Conservation (phyloP, 37 sponge, comb jelly and placozoan species). For the Spongilla lacustris region DNA sequence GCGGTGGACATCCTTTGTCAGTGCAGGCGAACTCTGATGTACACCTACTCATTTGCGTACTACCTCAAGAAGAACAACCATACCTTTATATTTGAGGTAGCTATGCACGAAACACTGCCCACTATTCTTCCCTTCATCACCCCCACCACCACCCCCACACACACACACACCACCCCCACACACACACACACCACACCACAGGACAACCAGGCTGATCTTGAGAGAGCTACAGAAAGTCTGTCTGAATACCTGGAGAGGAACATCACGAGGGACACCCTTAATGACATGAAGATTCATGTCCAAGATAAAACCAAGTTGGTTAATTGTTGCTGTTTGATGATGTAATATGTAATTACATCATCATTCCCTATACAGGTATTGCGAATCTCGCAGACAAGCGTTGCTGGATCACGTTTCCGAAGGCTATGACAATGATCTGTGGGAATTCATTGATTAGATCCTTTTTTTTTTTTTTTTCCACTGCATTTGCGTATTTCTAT, state of each 20-base stretch:
- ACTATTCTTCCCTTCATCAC: no score
- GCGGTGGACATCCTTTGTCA: constrained; percentile 90
- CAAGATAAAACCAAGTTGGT: constrained; percentile 88
- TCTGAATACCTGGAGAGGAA: constrained; percentile 92
- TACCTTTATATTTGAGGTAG: constrained; percentile 86
- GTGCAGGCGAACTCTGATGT: constrained; percentile 86
- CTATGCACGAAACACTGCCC: no score
- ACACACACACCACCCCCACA: no score
- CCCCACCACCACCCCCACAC: no score
- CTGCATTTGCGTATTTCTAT: background rate
- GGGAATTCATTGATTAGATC: constrained; percentile 73
- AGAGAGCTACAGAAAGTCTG: constrained; percentile 89
- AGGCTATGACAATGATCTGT: constrained; percentile 90
- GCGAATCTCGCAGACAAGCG: constrained; percentile 70
- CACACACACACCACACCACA: background rate
- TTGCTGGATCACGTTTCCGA: constrained; percentile 89
- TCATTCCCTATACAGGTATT: constrained; percentile 67
- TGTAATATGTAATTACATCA: background rate
- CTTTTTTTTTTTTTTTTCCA: background rate
- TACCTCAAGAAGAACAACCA: constrained; percentile 93
- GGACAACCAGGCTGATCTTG: constrained; percentile 92
- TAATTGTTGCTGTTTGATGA: background rate
- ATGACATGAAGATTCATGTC: constrained; percentile 69
- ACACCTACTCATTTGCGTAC: constrained; percentile 93
- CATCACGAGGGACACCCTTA: constrained; percentile 49